Conservation (phyloP, 2,797 vertebrate genomes). For the Vespertilio murinus region DNA sequence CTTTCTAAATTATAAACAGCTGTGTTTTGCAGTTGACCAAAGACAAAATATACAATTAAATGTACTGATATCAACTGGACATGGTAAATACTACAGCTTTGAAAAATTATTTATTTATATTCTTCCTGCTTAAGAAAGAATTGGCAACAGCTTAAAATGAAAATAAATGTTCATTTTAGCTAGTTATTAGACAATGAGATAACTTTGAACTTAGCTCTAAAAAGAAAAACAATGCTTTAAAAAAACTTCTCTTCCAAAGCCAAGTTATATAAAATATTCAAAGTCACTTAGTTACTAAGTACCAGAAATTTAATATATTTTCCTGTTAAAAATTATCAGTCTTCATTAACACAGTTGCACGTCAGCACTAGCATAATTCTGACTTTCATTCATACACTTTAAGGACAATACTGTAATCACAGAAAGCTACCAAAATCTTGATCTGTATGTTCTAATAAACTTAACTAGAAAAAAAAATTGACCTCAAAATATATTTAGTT, state of each 20-base stretch:
- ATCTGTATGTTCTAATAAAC: not conserved
- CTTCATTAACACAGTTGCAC: not conserved
- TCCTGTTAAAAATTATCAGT: slow-evolving; percentile 9
- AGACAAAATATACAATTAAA: slow-evolving; percentile 34
- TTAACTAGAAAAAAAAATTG: not conserved
- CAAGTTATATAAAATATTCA: not conserved
- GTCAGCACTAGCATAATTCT: not conserved
- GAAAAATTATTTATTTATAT: slow-evolving; percentile 29
- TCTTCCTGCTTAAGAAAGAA: slow-evolving; percentile 9
- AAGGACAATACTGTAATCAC: not conserved
- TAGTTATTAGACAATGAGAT: not conserved
- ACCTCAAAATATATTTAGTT: slow-evolving; percentile 36
- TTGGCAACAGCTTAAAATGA: slow-evolving; percentile 15
- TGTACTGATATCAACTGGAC: not conserved
- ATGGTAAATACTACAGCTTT: not conserved
- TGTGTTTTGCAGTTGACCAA: slow-evolving; percentile 27
- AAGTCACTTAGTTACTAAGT: not conserved
- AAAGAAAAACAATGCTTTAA: slow-evolving; percentile 41
- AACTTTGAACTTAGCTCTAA: not conserved
- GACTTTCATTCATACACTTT: not conserved
- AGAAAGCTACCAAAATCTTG: slow-evolving; percentile 6
- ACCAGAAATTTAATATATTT: not conserved
- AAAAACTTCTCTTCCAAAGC: not conserved
- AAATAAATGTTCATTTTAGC: slow-evolving; percentile 24
- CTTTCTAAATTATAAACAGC: slow-evolving; percentile 26